Percentiles rank a stretch among this genome's conserved stretches.
These are phyloP conservation scores for Agriopis leucophaearia DNA, from an alignment of 2,888 invertebrate genomes.

Conservation along the genomic window DNA sequence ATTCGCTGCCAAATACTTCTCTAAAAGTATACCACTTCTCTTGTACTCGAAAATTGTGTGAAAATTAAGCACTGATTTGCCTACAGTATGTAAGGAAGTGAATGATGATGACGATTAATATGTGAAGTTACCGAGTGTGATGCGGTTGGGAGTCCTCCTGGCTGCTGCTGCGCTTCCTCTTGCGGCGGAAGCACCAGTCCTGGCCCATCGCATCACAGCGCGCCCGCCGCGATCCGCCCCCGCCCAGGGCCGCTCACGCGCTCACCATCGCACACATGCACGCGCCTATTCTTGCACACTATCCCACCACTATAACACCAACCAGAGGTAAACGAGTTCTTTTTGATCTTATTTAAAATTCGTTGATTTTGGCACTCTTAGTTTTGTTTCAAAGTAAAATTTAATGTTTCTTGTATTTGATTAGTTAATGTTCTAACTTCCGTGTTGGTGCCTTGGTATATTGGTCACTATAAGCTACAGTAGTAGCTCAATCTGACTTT, in stretches of 20 bases:
- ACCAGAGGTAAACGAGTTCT: neutral
- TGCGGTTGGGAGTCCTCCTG: constrained; percentile 88
- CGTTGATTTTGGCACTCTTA: constrained; percentile 21
- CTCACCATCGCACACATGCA: constrained; percentile 51
- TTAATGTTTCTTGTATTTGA: no score
- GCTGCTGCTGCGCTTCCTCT: constrained; percentile 89
- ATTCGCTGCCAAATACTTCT: no score
- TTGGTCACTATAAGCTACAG: neutral
- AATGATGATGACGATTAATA: neutral
- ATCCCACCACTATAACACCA: neutral
- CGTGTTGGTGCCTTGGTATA: neutral
- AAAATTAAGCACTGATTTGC: no score
- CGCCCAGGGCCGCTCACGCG: constrained; percentile 81
- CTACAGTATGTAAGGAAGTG: no score
- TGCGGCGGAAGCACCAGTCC: constrained; percentile 91
- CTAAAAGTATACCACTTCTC: no score
- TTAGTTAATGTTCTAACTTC: neutral
- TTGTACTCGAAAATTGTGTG: no score
- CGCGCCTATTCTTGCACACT: constrained; percentile 11
- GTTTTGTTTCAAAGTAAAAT: no score
- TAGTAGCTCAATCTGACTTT: neutral
- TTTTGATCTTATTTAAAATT: constrained; percentile 1
- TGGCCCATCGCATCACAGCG: constrained; percentile 89
- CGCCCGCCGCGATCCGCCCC: constrained; percentile 84
- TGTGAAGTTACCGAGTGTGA: constrained; percentile 80